Percentiles rank a stretch among this genome's conserved stretches.
phyloP scores from a whole-genome alignment of 1,140 invertebrate genomes.

The Contarinia nasturtii region DNA sequence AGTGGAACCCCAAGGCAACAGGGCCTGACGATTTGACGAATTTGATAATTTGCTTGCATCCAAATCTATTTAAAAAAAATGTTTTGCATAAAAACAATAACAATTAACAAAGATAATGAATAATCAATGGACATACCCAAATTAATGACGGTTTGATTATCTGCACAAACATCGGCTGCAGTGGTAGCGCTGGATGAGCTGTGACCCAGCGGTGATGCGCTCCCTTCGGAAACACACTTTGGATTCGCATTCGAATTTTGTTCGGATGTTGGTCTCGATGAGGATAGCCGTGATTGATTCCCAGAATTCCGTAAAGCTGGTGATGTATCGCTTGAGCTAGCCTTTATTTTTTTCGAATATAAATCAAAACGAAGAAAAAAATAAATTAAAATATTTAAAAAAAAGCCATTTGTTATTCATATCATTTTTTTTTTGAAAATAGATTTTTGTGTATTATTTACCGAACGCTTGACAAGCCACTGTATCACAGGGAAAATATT shows the following conservation, averaged over 20 bases:
- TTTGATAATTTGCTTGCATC: neutral
- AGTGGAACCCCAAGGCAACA: conserved; percentile 20
- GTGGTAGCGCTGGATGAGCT: neutral
- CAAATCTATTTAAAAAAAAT: neutral
- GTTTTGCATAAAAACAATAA: neutral
- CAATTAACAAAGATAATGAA: neutral
- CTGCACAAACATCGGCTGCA: neutral
- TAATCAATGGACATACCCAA: neutral
- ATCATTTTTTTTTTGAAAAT: no score
- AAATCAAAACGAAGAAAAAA: no score
- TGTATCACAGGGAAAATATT: conserved; percentile 89
- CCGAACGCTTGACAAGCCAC: conserved; percentile 88
- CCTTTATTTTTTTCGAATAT: neutral
- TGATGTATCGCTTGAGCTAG: neutral
- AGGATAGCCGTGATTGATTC: neutral
- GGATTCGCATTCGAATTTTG: neutral
- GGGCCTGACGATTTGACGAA: conserved; percentile 13
- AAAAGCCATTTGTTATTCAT: no score
- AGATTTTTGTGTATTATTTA: no score
- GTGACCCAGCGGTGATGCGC: neutral
- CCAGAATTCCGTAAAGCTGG: neutral
- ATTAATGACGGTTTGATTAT: neutral
- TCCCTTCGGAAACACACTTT: no score
- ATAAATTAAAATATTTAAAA: no score
- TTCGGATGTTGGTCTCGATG: neutral